These are phyloP conservation scores for Lucilia cuprina DNA, from an alignment of 1,140 invertebrate species.

Conservation along the genomic window DNA sequence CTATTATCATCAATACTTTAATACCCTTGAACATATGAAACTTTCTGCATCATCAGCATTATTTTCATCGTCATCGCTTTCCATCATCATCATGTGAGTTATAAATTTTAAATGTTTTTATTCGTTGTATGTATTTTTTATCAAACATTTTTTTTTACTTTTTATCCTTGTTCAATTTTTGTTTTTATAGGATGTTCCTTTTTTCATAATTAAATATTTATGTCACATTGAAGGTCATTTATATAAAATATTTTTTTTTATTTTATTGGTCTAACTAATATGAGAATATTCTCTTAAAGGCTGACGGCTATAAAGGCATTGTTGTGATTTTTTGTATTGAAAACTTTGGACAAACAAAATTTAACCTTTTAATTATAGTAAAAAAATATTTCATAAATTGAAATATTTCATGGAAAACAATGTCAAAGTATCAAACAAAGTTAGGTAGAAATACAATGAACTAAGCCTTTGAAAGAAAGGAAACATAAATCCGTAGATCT, in stretches of 20 bases:
- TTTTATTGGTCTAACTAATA: background rate
- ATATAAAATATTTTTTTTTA: background rate
- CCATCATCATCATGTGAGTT: background rate
- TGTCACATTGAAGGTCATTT: background rate
- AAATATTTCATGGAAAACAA: too few relatives aligned
- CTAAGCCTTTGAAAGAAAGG: too few relatives aligned
- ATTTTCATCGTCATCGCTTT: background rate
- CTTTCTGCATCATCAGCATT: background rate
- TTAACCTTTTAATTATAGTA: too few relatives aligned
- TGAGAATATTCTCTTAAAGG: background rate
- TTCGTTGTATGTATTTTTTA: background rate
- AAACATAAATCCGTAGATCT: too few relatives aligned
- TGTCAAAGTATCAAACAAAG: too few relatives aligned
- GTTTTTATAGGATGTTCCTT: background rate
- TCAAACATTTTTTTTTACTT: background rate
- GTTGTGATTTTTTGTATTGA: background rate
- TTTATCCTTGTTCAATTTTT: background rate
- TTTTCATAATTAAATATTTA: background rate
- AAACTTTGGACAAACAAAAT: too few relatives aligned
- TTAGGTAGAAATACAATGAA: too few relatives aligned
- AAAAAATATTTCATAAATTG: too few relatives aligned
- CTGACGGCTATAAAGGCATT: background rate
- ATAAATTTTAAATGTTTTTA: constrained; percentile 5
- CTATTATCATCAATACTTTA: background rate
- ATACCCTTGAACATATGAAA: background rate